Evolutionary conservation across 1,140 invertebrate species (phyloP), one percentile per base, ranked within the genome.

Genomic region (Adelges cooleyi): DNA sequence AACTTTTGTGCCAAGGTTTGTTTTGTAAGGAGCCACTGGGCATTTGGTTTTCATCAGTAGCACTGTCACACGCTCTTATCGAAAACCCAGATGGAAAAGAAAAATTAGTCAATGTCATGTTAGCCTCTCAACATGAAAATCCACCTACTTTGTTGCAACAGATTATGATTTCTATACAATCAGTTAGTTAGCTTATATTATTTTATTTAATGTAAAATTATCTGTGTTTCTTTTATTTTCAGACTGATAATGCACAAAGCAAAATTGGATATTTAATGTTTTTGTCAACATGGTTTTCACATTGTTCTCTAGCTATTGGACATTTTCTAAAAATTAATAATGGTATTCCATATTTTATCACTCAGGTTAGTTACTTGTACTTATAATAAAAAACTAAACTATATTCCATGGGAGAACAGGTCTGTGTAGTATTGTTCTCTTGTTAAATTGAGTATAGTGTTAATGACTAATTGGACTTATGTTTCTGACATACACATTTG

Each of bases 11-110:
- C 73, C 87, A 89, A 18, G 93, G 95, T 1, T 77, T 99, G 13
- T 97, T 98, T 74, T 93, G 88, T 49, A 76, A 81, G 0, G 95
- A 99, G 74, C 78, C 89, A 17, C 76, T 95, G n/a, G 94, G 89
- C n/a, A 96, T 93, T 74, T 99, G 96, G 96, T 95, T 97, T 76
- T 89, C 92, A 1, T 81, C 93, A 0, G 87, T 98, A 4, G 89
- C 92, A 11, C 76, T 99, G 15, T 87, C 91, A 70, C 91, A 98
- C 71, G 84, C 86, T 0, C 76, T 99, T n/a, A 83, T 92, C 1
- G 91, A 95, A 67, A 95, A 94, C 74, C 79, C 82, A 3, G 82
- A 81, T 5, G 89, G 96, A 71, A 96, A 96, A 73, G 92, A 97
- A 72, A 87, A 95, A 72, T 74, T 99, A n/a, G 75, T 99, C 3